Evolutionary conservation across 1,140 invertebrate species (phyloP).

Genomic region (Chrysomallon squamiferum): DNA sequence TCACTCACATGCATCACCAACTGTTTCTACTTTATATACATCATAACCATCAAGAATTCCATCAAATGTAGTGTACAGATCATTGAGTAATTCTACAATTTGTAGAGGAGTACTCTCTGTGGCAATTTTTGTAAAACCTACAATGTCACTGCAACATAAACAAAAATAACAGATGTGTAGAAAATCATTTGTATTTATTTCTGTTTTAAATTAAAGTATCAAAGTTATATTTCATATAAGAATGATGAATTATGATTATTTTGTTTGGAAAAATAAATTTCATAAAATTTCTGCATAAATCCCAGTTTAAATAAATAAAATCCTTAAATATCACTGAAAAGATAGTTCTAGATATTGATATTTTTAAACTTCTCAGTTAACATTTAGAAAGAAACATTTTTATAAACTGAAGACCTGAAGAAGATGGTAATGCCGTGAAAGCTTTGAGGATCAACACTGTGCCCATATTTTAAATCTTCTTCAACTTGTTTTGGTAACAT

Average conservation of each 20-base stretch:
- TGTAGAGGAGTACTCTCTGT: conserved; percentile 30
- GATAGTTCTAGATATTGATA: too few relatives aligned
- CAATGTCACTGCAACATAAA: conserved; percentile 78
- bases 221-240: too few relatives aligned
- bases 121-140: conserved; percentile 74
- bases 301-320: too few relatives aligned
- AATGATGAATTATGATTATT: too few relatives aligned
- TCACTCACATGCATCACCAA: conserved; percentile 35
- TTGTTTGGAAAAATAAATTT: too few relatives aligned
- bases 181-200: too few relatives aligned
- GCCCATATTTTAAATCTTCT: conserved; percentile 78
- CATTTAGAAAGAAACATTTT: too few relatives aligned
- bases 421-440: conserved; percentile 90
- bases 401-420: conserved; percentile 39
- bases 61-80: conserved; percentile 73
- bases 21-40: conserved; percentile 75
- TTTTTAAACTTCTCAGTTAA: too few relatives aligned
- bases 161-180: too few relatives aligned
- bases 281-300: too few relatives aligned
- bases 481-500: conserved; percentile 82
- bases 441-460: conserved; percentile 85
- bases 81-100: conserved; percentile 38
- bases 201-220: too few relatives aligned
- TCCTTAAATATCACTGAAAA: too few relatives aligned
- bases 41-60: conserved; percentile 71